Conservation (phyloP, 1,140 invertebrate species). For the Hycleus phaleratus region DNA sequence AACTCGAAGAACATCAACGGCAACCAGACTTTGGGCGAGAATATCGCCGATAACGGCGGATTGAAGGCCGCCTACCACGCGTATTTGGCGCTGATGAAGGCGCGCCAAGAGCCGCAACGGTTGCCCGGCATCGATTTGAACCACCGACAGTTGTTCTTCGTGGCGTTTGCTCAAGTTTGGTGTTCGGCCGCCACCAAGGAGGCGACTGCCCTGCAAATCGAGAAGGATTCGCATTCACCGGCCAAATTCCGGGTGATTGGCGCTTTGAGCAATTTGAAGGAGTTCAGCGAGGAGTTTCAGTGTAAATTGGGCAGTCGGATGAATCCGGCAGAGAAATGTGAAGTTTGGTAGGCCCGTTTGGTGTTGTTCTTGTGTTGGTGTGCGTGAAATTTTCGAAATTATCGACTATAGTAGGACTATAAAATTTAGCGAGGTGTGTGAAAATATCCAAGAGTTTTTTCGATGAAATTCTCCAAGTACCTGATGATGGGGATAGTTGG, state of each 20-base stretch:
- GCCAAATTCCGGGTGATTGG: conserved; percentile 79
- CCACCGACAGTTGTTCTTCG: conserved; percentile 85
- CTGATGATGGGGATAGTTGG: too few species aligned
- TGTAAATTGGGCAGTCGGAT: conserved; percentile 71
- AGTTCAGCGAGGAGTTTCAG: conserved; percentile 82
- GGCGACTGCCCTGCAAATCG: conserved; percentile 65
- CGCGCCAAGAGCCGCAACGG: conserved; percentile 43
- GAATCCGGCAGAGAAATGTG: conserved; percentile 87
- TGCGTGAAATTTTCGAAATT: too few species aligned
- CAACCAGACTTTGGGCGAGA: conserved; percentile 76
- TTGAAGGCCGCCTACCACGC: conserved; percentile 86
- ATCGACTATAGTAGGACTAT: too few species aligned
- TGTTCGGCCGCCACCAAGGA: conserved; percentile 75
- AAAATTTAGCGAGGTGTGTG: too few species aligned
- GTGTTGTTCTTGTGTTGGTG: too few species aligned
- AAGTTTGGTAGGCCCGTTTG: conserved; percentile 69
- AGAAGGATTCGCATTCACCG: conserved; percentile 79
- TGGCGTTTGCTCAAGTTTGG: conserved; percentile 90
- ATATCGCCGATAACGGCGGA: conserved; percentile 92
- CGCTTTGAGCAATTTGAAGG: conserved; percentile 78
- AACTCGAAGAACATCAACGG: conserved; percentile 64
- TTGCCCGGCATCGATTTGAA: conserved; percentile 76
- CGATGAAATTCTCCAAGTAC: too few species aligned
- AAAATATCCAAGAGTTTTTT: too few species aligned
- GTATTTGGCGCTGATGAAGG: conserved; percentile 49